These are phyloP conservation scores for Syngnathus acus DNA, from an alignment of 2,797 vertebrate genomes.

Conservation along the genomic window DNA sequence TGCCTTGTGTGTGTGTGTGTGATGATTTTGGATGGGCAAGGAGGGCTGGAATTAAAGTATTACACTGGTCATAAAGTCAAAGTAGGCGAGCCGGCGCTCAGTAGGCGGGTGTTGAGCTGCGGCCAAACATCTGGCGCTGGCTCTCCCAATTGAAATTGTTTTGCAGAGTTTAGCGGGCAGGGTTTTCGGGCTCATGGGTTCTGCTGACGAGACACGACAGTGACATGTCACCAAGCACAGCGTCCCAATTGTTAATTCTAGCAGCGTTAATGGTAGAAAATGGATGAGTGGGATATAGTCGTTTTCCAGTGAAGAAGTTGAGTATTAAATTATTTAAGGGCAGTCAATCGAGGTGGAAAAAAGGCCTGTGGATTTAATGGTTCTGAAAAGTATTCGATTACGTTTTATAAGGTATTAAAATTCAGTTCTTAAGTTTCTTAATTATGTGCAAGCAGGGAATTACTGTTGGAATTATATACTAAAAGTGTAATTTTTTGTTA, in stretches of 20 bases:
- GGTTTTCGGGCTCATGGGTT: conserved; percentile 1
- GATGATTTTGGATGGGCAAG: conserved; percentile 29
- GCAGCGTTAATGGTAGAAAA: no score
- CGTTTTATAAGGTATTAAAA: not conserved
- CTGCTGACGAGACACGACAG: conserved; percentile 3
- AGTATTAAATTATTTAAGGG: not conserved
- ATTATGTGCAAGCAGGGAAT: no score
- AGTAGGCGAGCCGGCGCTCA: conserved; percentile 27
- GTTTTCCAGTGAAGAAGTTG: no score
- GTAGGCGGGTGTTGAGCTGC: conserved; percentile 20
- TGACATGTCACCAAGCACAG: not conserved
- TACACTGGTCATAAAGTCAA: conserved; percentile 37
- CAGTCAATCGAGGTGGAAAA: not conserved
- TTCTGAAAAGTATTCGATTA: not conserved
- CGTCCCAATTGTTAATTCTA: not conserved
- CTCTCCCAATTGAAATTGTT: conserved; percentile 28
- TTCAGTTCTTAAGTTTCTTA: no score
- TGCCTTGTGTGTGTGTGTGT: conserved; percentile 20
- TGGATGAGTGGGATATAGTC: no score
- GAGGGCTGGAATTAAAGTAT: conserved; percentile 54
- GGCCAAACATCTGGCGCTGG: conserved; percentile 49
- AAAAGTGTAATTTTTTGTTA: not conserved
- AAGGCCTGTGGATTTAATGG: not conserved
- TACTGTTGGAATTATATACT: not conserved
- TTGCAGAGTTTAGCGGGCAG: conserved; percentile 7